These are phyloP conservation scores for Anadara kagoshimensis DNA, from an alignment of 1,140 invertebrate species.

Conservation along the genomic window DNA sequence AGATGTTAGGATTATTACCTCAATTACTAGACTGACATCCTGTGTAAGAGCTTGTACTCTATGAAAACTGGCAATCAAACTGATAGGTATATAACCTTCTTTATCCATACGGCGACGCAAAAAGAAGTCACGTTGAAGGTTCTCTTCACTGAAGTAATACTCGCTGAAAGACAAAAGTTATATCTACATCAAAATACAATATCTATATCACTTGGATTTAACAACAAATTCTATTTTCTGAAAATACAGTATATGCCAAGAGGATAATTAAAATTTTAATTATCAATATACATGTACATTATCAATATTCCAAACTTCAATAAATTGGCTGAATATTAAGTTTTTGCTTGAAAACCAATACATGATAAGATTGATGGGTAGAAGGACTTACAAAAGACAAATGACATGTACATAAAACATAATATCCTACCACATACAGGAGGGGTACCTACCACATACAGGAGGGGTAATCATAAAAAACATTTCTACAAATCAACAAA, in stretches of 20 bases:
- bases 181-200: slow-evolving; percentile 18
- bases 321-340: no score
- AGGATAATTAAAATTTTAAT: no score
- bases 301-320: no score
- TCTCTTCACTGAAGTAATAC: slow-evolving; percentile 99
- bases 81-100: slow-evolving; percentile 93
- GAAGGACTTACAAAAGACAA: no score
- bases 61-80: slow-evolving; percentile 96
- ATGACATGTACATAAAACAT: no score
- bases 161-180: slow-evolving; percentile 82
- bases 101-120: slow-evolving; percentile 96
- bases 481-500: neutral
- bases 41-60: slow-evolving; percentile 90
- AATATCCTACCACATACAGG: neutral
- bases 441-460: neutral
- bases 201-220: no score
- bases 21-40: slow-evolving; percentile 85
- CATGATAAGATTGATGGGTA: no score
- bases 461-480: neutral
- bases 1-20: no score
- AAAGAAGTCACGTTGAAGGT: slow-evolving; percentile 96
- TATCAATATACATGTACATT: no score
- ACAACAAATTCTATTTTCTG: no score
- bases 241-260: no score
- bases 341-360: no score